Base-by-base conservation (phyloP, 1,140 invertebrate species). In the Subanguina moxae region DNA sequence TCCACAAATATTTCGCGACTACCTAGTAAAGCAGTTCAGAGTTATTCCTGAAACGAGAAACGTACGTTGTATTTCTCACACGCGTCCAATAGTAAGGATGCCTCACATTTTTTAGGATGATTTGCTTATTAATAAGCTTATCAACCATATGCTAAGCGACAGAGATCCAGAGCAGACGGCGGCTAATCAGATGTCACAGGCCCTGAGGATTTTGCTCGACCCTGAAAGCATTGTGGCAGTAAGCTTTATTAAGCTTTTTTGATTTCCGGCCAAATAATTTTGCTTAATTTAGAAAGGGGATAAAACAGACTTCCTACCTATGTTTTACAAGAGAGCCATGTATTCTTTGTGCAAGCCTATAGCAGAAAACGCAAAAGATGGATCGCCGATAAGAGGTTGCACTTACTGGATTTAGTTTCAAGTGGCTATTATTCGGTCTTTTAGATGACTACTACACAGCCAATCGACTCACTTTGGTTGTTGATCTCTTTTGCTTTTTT, bases 251-350 rank as follows among this genome's bases (percentile, higher is more conserved):
- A 5, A 3, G n/a, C 23, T 21, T 15, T 52, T 19, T 19, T 43
- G 23, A 25, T 7, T 19, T 21, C 3, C 48, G 48, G 48, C 23
- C n/a, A 52, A 8, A 52, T 52, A 1, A 7, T 15, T 52, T 52
- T 52, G 70, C 42, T 38, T 38, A 17, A 72, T 74, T 15, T 75
- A 86, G 84, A 95, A 95, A 86, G 91, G 91, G 56, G 94, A 98
- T 85, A 97, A 97, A 83, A 90, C 91, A 30, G 94, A 98, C 84
- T 98, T 99, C 84, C 87, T 99, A 15, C 93, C 91, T 84, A 97
- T 96, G 83, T 99, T 98, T 84, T 99, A 99, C 85, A 95, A 95
- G 83, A 90, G 94, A 84, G 94, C 92, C 85, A 93, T 98, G 86
- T 90, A 93, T 83, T 73, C 75, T 13, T 56, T 80, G 27, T 59